Base-by-base conservation (phyloP, 2,888 invertebrate genomes). In the Chalcosyrphus nemorum region DNA sequence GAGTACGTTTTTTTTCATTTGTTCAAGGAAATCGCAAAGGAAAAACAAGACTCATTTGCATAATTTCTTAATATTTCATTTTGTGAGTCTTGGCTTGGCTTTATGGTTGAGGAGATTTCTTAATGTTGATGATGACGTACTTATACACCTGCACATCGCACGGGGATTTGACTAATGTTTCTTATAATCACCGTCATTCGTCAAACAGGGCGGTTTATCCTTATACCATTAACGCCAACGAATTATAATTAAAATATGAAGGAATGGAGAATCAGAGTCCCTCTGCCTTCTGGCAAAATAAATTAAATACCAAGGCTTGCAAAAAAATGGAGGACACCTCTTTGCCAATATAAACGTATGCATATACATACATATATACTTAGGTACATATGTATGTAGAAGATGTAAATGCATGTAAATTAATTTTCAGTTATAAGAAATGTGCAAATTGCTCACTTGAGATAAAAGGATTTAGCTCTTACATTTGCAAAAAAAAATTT, bases 11-110 rank as follows among this genome's bases (percentile, higher is more conserved):
- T 65, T 15, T 29, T 78, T 75, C 77, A 57, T 82, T 85, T 56
- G 70, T 77, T 54, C 72, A 86, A 66, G 24, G 41, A 7, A 21
- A 57, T 41, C 65, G 72, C 86, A 81, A 86, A 87, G 86, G 57
- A 81, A 80, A 86, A 59, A 78, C 80, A 71, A 87, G 89, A 89
- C 89, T 89, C 90, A 90, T 90, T 91, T 90, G 89, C 90, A 90
- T 90, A 90, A 90, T 91, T 90, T 90, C 87, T 90, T 90, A 90
- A 90, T 90, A 89, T 89, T 89, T 89, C 90, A 89, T 89, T 89
- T 90, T 88, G 86, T 86, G 81, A 80, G 68, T 45, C 71, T 70
- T 70, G 27, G 15, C 45, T 29, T 43, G 65, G 74, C 54, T 80
- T 80, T 80, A 84, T 84, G 84, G 74, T 80, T 84, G 84, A 84